phyloP scores from a whole-genome alignment of 1,140 invertebrate genomes.

The Drosophila mauritiana region DNA sequence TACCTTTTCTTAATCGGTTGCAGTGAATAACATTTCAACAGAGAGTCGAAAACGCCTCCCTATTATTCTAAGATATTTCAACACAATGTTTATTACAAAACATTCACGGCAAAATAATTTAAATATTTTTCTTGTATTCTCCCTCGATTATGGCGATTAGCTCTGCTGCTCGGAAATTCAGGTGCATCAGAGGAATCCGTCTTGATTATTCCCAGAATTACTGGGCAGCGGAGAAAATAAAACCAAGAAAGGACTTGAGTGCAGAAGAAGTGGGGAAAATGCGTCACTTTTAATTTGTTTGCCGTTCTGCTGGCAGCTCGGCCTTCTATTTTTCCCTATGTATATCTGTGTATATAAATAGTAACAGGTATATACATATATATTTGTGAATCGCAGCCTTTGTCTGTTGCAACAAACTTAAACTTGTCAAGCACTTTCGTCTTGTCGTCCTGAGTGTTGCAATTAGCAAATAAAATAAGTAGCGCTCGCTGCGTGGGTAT shows the following conservation, averaged over 20 bases:
- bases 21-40: no score
- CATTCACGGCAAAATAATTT: not conserved
- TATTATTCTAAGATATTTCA: no score
- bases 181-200: conserved; percentile 7
- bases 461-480: conserved; percentile 83
- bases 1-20: no score
- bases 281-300: conserved; percentile 81
- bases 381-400: conserved; percentile 17
- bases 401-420: conserved; percentile 43
- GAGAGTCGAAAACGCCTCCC: no score
- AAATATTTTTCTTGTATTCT: not conserved
- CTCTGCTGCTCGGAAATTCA: not conserved
- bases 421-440: conserved; percentile 71
- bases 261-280: conserved; percentile 40
- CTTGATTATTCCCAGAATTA: conserved; percentile 2
- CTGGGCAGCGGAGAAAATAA: not conserved
- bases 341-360: conserved; percentile 7
- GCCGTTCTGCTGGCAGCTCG: conserved; percentile 29
- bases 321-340: conserved; percentile 21
- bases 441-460: conserved; percentile 70
- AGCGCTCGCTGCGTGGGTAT: conserved; percentile 43
- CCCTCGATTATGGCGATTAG: conserved; percentile 1
- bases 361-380: not conserved
- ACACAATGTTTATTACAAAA: not conserved
- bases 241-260: not conserved